These are phyloP conservation scores for Eutrigla gurnardus DNA, from an alignment of 2,797 vertebrate species.

Conservation along the genomic window DNA sequence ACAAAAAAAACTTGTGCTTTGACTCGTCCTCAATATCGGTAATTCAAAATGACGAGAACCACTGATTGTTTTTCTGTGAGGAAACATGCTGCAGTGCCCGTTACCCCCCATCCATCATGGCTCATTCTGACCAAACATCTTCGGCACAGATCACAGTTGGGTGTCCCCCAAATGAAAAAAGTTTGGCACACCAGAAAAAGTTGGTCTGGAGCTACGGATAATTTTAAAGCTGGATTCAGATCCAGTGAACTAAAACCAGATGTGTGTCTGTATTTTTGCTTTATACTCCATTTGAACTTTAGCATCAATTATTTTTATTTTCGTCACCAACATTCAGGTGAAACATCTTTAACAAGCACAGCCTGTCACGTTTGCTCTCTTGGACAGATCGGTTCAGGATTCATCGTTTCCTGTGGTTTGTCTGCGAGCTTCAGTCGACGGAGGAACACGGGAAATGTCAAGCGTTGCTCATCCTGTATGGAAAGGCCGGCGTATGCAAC, in stretches of 20 bases:
- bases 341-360: conserved; percentile 16
- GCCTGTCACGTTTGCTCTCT: conserved; percentile 38
- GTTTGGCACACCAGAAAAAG: not conserved
- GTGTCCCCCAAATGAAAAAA: not conserved
- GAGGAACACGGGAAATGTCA: conserved; percentile 55
- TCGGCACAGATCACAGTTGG: not conserved
- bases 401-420: conserved; percentile 36
- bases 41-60: not conserved
- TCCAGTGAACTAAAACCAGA: not conserved
- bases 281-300: conserved; percentile 13
- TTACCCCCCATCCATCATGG: not conserved
- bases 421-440: conserved; percentile 11
- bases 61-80: not conserved
- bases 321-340: not conserved
- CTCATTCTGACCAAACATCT: not conserved
- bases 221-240: not conserved
- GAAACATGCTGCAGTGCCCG: too few relatives aligned
- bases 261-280: not conserved
- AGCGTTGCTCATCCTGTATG: conserved; percentile 44
- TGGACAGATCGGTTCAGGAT: conserved; percentile 44
- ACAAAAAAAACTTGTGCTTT: not conserved
- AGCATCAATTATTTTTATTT: conserved; percentile 6
- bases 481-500: conserved; percentile 19
- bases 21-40: not conserved
- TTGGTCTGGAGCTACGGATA: not conserved